Conservation (phyloP, 2,113 vertebrate genomes). For the Tor tambroides region DNA sequence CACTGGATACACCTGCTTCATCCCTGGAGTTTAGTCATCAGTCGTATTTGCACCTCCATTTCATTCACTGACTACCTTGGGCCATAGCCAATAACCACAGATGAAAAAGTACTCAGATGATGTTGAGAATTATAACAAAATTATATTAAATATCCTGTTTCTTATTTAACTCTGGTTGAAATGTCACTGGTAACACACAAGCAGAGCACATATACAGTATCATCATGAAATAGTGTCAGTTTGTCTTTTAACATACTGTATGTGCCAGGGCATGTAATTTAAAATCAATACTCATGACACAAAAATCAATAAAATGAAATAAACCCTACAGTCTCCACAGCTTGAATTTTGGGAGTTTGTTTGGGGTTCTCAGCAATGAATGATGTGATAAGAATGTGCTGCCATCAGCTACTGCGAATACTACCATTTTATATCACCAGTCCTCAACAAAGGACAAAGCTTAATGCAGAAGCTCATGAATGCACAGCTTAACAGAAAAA, state of each 20-base stretch:
- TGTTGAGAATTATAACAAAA: not conserved
- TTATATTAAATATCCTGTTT: slow-evolving; percentile 4
- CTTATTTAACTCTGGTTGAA: not conserved
- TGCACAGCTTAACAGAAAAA: not conserved
- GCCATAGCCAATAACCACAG: not conserved
- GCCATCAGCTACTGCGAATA: not conserved
- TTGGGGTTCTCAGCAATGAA: slow-evolving; percentile 13
- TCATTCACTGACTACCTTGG: not conserved
- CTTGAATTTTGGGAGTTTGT: slow-evolving; percentile 14
- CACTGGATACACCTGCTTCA: slow-evolving; percentile 23
- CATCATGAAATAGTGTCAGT: not conserved
- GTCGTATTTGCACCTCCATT: slow-evolving; percentile 20
- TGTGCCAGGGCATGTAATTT: slow-evolving; percentile 14
- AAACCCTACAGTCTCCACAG: slow-evolving; percentile 8
- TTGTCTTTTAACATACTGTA: slow-evolving; percentile 18
- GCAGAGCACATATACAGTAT: not conserved
- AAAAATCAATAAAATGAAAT: slow-evolving; percentile 34
- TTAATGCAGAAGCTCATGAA: not conserved
- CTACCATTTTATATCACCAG: slow-evolving; percentile 16
- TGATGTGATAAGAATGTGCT: slow-evolving; percentile 28
- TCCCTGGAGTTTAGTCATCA: slow-evolving; percentile 28
- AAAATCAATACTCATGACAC: slow-evolving; percentile 28
- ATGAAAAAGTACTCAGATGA: not conserved
- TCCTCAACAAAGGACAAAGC: slow-evolving; percentile 19
- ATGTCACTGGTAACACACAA: not conserved